Conservation (phyloP, 2,797 vertebrate species). For the Artibeus jamaicensis region DNA sequence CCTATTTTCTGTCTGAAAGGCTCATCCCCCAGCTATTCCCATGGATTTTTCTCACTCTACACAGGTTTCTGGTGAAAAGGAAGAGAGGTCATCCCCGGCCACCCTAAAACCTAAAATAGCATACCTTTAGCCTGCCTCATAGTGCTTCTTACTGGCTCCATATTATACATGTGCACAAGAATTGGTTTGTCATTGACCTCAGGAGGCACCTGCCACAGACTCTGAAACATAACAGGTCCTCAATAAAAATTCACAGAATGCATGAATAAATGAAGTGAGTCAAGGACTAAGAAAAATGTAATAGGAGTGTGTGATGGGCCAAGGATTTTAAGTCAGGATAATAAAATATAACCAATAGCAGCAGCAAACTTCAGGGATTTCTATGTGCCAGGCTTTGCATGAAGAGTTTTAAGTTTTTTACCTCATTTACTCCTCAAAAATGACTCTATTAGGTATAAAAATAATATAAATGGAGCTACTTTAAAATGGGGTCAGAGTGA, state of each 20-base stretch:
- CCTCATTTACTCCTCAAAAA: neutral
- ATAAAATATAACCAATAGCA: neutral
- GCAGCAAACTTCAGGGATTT: neutral
- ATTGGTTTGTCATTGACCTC: neutral
- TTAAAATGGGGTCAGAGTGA: neutral
- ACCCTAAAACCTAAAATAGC: neutral
- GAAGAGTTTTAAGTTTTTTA: neutral
- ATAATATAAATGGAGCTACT: neutral
- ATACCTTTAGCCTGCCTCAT: neutral
- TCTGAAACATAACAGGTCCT: neutral
- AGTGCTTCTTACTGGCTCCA: neutral
- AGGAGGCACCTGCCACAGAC: neutral
- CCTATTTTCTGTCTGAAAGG: neutral
- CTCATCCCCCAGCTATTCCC: neutral
- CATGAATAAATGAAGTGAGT: neutral
- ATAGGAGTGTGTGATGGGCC: neutral
- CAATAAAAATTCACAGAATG: neutral
- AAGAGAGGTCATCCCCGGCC: neutral
- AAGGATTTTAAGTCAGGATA: neutral
- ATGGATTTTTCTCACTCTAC: neutral
- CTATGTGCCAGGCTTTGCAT: neutral
- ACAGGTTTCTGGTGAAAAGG: neutral
- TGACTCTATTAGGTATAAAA: neutral
- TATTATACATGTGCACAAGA: neutral
- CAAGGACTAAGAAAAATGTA: neutral